These are phyloP conservation scores for Diplodus puntazzo DNA, from an alignment of 2,797 vertebrate species.

Conservation along the genomic window DNA sequence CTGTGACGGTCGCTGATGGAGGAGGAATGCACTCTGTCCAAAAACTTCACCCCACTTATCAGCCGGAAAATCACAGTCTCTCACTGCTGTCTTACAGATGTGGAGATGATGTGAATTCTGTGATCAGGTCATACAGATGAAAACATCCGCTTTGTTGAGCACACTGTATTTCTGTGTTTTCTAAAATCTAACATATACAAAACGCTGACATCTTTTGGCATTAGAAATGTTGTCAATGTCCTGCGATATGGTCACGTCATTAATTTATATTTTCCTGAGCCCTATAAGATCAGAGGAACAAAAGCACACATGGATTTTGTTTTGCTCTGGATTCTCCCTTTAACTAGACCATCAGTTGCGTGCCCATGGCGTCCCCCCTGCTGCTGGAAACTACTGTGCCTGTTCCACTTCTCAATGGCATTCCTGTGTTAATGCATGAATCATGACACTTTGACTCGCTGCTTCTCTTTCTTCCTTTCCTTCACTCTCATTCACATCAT, in stretches of 20 bases:
- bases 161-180: too few species aligned
- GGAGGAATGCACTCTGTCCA: too few species aligned
- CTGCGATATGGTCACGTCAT: neutral
- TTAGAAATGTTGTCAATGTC: neutral
- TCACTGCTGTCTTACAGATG: too few species aligned
- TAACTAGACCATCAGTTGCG: conserved; percentile 39
- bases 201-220: too few species aligned
- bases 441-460: conserved; percentile 65
- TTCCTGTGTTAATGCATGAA: conserved; percentile 76
- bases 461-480: conserved; percentile 52
- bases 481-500: conserved; percentile 38
- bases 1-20: too few species aligned
- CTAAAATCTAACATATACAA: too few species aligned
- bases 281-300: conserved; percentile 9
- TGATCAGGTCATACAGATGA: too few species aligned
- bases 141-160: too few species aligned
- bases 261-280: neutral
- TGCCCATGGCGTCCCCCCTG: conserved; percentile 20
- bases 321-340: conserved; percentile 52
- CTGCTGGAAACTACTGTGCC: conserved; percentile 49
- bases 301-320: conserved; percentile 49
- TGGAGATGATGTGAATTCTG: too few species aligned
- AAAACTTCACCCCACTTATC: too few species aligned
- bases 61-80: too few species aligned
- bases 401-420: conserved; percentile 65